Evolutionary conservation across 2,888 invertebrate genomes (phyloP), one percentile per base, ranked within the genome.

Genomic region (Drosophila multiciliata): DNA sequence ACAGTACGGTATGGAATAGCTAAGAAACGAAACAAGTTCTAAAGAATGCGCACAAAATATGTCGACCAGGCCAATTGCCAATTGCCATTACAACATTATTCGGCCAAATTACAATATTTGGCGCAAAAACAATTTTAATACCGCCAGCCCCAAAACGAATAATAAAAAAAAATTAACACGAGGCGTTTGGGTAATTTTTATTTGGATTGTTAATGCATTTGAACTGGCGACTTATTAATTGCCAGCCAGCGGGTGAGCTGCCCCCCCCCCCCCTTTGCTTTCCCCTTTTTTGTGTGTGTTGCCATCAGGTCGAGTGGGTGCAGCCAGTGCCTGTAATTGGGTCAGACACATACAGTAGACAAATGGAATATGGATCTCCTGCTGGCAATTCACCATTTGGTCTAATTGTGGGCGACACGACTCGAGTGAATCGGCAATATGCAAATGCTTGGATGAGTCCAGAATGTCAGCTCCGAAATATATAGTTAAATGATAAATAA

Each of bases 41-140:
- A 9, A 78, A 79, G 82, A 79, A 82, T 78, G 68, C 53, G 78
- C 79, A 55, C 82, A 54, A 81, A 70, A 49, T 70, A 65, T 78
- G 78, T 66, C 54, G 54, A 50, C 64, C 40, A 50, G 66, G 49
- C 78, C 78, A 78, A 81, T 78, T 78, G 49, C 78, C 78, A 78
- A 81, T 78, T 78, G 81, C 64, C 57, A 80, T 77, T 77, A 78
- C 78, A 78, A 77, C 77, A 80, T 38, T 55, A 77, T 78, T 80
- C 61, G 58, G 20, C 60, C 77, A 78, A 78, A 80, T 80, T 77
- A 72, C 77, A 80, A 54, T 69, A 69, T 69, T 73, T 64, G 50
- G 49, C 42, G n/a, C 52, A 64, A 66, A 62, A 52, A 61, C 65
- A 61, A 52, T 73, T 73, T 75, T 55, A 75, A 66, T 78, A 61